phyloP scores from a whole-genome alignment of 2,797 vertebrate genomes.

The Glyptemys insculpta region DNA sequence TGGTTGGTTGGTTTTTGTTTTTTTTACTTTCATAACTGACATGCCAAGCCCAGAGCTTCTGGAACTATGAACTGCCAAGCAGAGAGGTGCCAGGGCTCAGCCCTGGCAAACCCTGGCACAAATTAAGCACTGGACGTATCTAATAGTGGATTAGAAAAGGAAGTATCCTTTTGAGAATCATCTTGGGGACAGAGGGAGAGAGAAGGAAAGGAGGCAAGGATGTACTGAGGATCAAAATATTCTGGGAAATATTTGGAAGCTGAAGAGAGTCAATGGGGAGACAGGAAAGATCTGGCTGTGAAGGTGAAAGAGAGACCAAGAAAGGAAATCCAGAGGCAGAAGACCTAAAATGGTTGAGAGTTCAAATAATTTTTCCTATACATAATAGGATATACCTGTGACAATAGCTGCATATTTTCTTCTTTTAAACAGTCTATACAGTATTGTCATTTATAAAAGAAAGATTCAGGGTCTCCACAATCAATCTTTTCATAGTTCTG shows the following conservation, averaged over 20 bases:
- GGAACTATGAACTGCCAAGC: too few species aligned
- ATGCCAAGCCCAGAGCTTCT: too few species aligned
- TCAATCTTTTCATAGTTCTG: slow-evolving; percentile 4
- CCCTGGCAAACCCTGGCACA: too few species aligned
- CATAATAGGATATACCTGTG: neutral
- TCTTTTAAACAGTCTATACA: neutral
- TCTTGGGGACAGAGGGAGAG: neutral
- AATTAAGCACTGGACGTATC: neutral
- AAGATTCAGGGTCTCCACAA: neutral
- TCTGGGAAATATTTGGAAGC: neutral
- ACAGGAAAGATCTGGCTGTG: neutral
- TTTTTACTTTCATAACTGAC: too few species aligned
- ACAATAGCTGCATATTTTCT: neutral
- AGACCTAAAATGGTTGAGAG: neutral
- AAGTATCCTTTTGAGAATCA: neutral
- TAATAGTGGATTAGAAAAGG: neutral
- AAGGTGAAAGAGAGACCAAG: neutral
- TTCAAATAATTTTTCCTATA: neutral
- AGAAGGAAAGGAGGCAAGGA: neutral
- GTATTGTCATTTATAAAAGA: neutral
- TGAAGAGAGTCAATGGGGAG: neutral
- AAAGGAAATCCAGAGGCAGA: neutral
- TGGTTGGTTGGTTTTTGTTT: too few species aligned
- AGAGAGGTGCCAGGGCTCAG: too few species aligned
- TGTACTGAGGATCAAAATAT: neutral